These are phyloP conservation scores for Frankliniella fusca DNA, from an alignment of 2,888 invertebrate species.

Conservation along the genomic window DNA sequence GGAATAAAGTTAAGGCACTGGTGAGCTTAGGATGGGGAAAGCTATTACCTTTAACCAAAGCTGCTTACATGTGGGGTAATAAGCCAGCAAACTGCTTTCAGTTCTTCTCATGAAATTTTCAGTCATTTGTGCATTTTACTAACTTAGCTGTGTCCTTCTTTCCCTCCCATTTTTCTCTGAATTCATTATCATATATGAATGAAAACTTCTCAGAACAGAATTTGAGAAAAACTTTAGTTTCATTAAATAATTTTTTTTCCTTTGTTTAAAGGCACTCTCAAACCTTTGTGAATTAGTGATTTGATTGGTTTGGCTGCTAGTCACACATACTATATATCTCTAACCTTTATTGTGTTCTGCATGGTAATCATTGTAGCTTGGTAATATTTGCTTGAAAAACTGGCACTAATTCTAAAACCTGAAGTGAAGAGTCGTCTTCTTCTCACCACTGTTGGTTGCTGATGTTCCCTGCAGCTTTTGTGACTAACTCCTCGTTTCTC, in stretches of 20 bases:
- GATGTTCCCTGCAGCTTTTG: not conserved
- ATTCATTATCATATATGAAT: slow-evolving; percentile 7
- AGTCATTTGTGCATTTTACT: not conserved
- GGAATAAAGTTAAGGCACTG: slow-evolving; percentile 6
- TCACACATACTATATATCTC: not conserved
- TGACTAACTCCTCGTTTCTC: not conserved
- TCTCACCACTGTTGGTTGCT: not conserved
- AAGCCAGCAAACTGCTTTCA: no score
- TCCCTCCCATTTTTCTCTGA: not conserved
- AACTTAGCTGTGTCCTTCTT: not conserved
- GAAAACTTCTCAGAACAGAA: not conserved
- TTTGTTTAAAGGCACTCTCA: no score
- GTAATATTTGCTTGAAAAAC: not conserved
- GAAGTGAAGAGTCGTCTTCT: slow-evolving; percentile 27
- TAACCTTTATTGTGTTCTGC: not conserved
- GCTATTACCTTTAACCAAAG: no score
- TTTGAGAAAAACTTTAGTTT: no score
- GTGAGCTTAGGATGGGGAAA: not conserved
- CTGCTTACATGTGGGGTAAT: no score
- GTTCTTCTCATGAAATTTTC: not conserved
- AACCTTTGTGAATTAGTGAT: no score
- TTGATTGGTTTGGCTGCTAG: slow-evolving; percentile 27
- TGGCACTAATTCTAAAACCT: slow-evolving; percentile 13
- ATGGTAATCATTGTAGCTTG: not conserved
- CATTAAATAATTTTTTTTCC: slow-evolving; percentile 2